phyloP scores from a whole-genome alignment of 2,888 invertebrate genomes.

The Bimastos eiseni region DNA sequence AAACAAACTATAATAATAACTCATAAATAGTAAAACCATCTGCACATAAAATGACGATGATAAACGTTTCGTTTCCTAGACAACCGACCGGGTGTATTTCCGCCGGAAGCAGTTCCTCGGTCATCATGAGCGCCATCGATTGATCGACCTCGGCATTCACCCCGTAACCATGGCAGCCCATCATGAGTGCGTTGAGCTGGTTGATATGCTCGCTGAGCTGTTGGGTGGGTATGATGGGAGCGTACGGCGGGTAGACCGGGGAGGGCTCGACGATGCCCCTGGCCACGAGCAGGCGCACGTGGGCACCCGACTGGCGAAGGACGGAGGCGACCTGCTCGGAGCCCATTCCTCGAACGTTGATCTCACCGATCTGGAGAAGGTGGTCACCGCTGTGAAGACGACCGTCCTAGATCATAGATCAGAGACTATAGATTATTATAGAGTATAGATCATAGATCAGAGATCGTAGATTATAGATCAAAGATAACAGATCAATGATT shows the following conservation, averaged over 20 bases:
- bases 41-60: background rate
- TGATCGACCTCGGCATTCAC: background rate
- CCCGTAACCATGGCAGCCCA: slow-evolving; percentile 10
- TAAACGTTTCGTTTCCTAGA: too few species aligned
- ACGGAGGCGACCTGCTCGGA: slow-evolving; percentile 93
- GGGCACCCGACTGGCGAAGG: slow-evolving; percentile 89
- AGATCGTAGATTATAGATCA: too few species aligned
- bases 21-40: too few species aligned
- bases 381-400: slow-evolving; percentile 95
- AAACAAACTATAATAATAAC: too few species aligned
- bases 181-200: slow-evolving; percentile 42
- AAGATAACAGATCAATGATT: background rate
- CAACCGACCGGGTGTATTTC: slow-evolving; percentile 18
- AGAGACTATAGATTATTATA: background rate
- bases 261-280: slow-evolving; percentile 64
- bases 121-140: background rate
- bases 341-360: slow-evolving; percentile 91
- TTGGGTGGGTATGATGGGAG: slow-evolving; percentile 76
- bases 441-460: too few species aligned
- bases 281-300: slow-evolving; percentile 91
- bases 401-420: slow-evolving; percentile 73
- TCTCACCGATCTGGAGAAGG: slow-evolving; percentile 83
- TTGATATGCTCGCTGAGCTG: slow-evolving; percentile 80
- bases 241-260: slow-evolving; percentile 39
- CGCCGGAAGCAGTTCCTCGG: slow-evolving; percentile 17